phyloP scores from a whole-genome alignment of 1,140 invertebrate species.

The Anthonomus grandis region DNA sequence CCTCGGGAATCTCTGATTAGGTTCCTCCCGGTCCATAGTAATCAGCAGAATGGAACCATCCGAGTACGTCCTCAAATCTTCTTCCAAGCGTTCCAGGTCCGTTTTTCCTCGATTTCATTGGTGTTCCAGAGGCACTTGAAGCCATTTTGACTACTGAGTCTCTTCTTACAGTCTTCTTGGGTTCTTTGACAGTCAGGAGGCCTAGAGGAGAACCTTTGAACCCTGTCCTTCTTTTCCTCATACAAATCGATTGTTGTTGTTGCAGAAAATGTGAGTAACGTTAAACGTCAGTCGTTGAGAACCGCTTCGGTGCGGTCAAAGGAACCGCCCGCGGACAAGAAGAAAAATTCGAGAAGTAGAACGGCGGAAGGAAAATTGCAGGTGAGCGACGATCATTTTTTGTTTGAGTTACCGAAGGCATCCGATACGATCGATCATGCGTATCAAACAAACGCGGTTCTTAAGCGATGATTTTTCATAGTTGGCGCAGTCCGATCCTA shows the following conservation, averaged over 20 bases:
- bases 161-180: background rate
- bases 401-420: too few species aligned
- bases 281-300: slow-evolving; percentile 17
- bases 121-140: background rate
- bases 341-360: background rate
- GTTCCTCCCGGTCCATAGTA: too few species aligned
- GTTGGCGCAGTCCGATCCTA: background rate
- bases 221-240: background rate
- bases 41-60: too few species aligned
- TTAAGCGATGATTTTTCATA: too few species aligned
- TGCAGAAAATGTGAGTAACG: slow-evolving; percentile 11
- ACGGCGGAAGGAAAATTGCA: background rate
- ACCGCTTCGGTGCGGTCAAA: slow-evolving; percentile 12
- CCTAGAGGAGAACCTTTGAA: background rate
- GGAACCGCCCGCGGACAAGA: background rate
- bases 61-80: too few species aligned
- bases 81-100: too few species aligned
- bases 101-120: too few species aligned
- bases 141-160: background rate
- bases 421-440: too few species aligned
- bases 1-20: too few species aligned
- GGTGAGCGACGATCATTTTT: too few species aligned
- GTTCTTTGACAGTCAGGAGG: background rate
- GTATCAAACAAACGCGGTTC: too few species aligned
- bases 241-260: background rate